Base-by-base conservation (phyloP, 2,888 invertebrate species). In the Litoditis marina region DNA sequence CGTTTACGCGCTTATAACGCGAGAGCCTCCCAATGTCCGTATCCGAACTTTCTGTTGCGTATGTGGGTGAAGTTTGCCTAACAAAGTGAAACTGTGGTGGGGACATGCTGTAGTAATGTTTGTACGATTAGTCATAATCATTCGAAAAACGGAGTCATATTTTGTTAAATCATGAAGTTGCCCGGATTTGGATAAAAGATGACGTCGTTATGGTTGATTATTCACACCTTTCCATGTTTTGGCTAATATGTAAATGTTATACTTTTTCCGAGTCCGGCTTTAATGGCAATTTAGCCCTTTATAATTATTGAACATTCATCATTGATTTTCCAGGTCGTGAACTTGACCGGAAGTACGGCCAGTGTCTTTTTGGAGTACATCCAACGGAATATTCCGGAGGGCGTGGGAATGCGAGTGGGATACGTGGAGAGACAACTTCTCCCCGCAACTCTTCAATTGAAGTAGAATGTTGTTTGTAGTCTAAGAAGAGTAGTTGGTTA, bases 331-430 rank as follows among this genome's bases (percentile, higher is more conserved):
- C 76, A 86, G 84, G 88, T 94, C 31, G 88, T 90, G 77, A 88
- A 90, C 78, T 83, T 98, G 13, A 98, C 98, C 0, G 94, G 92
- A 0, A 94, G 94, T 3, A 98, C 96, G 13, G 90, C 94, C 52
- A 92, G 92, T 73, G 95, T 96, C 11, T 91, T 91, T 83, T 85
- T 98, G 57, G 98, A 98, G 85, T 98, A 98, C 83, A 88, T 95
- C 63, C 90, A 98, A 84, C 87, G 96, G 78, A 96, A 96, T 86
- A 87, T 98, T 59, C 98, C 98, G 0, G 98, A 98, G 87, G 96
- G 96, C 42, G 91, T 96, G 70, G 92, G 92, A 3, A 88, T 98
- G 84, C 93, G 93, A 87, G 84, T 86, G 47, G 75, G 76, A 8
- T 80, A 74, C 63, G 68, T 57, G 51, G 79, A 79, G 53, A 55